Evolutionary conservation across 2,797 vertebrate species (phyloP).

Genomic region (Kryptopterus vitreolus): DNA sequence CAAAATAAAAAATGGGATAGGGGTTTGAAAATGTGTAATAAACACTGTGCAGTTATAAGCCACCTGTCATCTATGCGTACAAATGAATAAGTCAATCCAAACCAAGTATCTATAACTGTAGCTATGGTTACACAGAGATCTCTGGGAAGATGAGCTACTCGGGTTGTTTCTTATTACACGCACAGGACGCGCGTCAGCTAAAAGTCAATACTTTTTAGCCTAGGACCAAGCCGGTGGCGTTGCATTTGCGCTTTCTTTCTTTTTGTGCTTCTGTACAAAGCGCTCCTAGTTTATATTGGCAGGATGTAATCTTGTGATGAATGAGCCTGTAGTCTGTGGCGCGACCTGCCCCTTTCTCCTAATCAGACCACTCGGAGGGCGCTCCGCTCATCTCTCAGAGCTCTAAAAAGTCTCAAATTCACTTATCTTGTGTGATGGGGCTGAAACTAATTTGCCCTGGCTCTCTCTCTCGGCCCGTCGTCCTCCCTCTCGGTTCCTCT

Average conservation of each 20-base stretch:
- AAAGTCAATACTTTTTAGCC: constrained; percentile 7
- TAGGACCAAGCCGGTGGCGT: neutral
- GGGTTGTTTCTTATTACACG: constrained; percentile 25
- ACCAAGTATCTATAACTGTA: constrained; percentile 15
- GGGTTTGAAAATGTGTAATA: constrained; percentile 14
- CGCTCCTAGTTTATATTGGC: constrained; percentile 28
- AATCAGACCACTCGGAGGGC: constrained; percentile 52
- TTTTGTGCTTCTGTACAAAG: constrained; percentile 9
- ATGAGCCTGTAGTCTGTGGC: constrained; percentile 31
- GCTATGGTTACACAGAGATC: constrained; percentile 9
- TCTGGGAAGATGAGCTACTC: constrained; percentile 19
- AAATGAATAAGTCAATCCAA: neutral
- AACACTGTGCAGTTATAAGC: constrained; percentile 13
- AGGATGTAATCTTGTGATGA: constrained; percentile 47
- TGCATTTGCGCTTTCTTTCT: constrained; percentile 14
- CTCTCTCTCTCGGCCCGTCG: constrained; percentile 1
- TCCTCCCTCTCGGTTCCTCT: constrained; percentile 14
- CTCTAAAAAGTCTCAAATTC: constrained; percentile 50
- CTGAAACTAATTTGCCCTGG: constrained; percentile 47
- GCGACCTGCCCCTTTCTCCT: constrained; percentile 39
- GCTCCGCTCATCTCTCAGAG: constrained; percentile 45
- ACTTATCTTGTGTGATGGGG: constrained; percentile 49
- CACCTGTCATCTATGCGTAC: neutral
- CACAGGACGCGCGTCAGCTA: neutral
- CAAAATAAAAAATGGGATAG: neutral